These are phyloP conservation scores for Mycteria americana DNA, from an alignment of 2,797 vertebrate genomes.

Conservation along the genomic window DNA sequence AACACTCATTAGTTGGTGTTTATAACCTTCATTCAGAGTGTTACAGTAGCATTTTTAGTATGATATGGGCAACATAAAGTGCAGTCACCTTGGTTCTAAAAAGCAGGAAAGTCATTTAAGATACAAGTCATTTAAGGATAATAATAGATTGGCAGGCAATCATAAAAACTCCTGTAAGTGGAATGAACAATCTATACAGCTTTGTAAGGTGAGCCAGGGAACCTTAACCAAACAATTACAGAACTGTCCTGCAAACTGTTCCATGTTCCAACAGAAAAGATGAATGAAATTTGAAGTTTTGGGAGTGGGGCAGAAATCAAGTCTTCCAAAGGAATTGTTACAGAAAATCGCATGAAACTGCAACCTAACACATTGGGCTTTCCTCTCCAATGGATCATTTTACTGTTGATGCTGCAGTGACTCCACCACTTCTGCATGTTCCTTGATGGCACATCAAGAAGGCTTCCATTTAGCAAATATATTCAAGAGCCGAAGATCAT, in stretches of 20 bases:
- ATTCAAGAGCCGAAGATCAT: not conserved
- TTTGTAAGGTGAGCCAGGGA: not conserved
- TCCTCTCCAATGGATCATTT: not conserved
- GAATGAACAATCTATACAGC: not conserved
- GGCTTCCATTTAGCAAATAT: not conserved
- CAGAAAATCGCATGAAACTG: not conserved
- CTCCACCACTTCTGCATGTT: not conserved
- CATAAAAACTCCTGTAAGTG: not conserved
- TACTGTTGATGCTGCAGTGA: not conserved
- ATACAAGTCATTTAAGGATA: not conserved
- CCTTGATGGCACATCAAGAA: not conserved
- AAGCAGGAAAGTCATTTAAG: not conserved
- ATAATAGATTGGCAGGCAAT: not conserved
- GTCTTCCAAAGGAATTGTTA: not conserved
- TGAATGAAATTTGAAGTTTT: not conserved
- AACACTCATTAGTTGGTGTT: not conserved
- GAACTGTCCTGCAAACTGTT: not conserved
- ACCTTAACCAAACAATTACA: not conserved
- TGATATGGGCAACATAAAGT: not conserved
- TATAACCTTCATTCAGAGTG: not conserved
- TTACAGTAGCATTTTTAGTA: not conserved
- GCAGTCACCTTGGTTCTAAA: not conserved
- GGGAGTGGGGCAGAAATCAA: not conserved
- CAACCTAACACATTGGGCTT: not conserved
- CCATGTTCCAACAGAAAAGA: not conserved